phyloP scores from a whole-genome alignment of 2,888 invertebrate species.

The Meandrusa payeni region DNA sequence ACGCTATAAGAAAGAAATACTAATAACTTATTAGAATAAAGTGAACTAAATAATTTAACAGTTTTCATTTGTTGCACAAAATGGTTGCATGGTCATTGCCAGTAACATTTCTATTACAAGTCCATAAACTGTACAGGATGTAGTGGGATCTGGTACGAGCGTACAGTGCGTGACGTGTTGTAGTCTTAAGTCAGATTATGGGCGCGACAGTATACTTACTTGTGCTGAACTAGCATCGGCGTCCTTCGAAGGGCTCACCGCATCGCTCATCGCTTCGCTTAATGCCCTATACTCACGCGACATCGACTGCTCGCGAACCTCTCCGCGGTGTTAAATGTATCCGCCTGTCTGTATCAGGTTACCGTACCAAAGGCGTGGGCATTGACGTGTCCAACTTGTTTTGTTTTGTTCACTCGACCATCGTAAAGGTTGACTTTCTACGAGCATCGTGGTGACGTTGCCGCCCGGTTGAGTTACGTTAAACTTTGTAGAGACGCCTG shows the following conservation, averaged over 20 bases:
- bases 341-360: conserved; percentile 74
- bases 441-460: conserved; percentile 69
- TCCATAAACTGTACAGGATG: conserved; percentile 26
- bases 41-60: conserved; percentile 3
- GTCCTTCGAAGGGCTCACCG: conserved; percentile 30
- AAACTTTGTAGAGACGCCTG: conserved; percentile 60
- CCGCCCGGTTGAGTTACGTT: conserved; percentile 57
- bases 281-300: conserved; percentile 41
- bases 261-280: conserved; percentile 48
- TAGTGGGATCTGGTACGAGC: conserved; percentile 32
- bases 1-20: no score
- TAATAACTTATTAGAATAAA: no score
- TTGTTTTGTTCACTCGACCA: conserved; percentile 72
- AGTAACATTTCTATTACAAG: conserved; percentile 22
- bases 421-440: conserved; percentile 74
- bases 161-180: conserved; percentile 61
- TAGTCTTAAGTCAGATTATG: conserved; percentile 54
- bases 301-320: conserved; percentile 45
- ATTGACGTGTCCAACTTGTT: conserved; percentile 78
- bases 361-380: conserved; percentile 78
- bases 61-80: conserved; percentile 15
- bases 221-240: conserved; percentile 45
- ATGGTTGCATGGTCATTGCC: conserved; percentile 13
- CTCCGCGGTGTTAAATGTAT: conserved; percentile 74
- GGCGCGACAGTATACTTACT: conserved; percentile 47